Evolutionary conservation across 2,888 invertebrate species (phyloP), one percentile per base, ranked within the genome.

Genomic region (Ypsolopha scabrella): DNA sequence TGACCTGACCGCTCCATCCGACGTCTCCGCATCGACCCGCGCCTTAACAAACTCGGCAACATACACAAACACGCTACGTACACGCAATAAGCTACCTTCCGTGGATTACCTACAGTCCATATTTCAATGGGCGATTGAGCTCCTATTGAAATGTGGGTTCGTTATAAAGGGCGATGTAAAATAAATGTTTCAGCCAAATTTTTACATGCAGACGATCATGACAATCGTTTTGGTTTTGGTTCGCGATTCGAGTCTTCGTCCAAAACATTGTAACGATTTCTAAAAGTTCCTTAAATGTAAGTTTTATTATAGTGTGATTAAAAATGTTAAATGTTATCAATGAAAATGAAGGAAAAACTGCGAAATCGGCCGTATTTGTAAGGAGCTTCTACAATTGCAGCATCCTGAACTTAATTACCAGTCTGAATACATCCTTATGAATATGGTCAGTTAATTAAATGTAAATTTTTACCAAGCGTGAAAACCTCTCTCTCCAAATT

Each of bases 401-500:
- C 11, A n/a, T 39, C 11, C 39, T n/a, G 9, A 39, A 39, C 4
- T 41, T 39, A 11, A 14, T 48, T 14, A 33, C 11, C 38, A 37
- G 11, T 39, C 7, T 38, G 24, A 24, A 24, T 24, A 24, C 24
- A 14, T 49, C 41, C 24, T n/a, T 10, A 41, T 39, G 13, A 49
- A 49, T 39, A 41, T 35, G 39, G 33, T 24, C 41, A 39, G 14
- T 39, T 33, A 14, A 10, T 9, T 41, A 11, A 34, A 41, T 43
- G n/a, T n/a, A 48, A 50, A 43, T 43, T 33, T 11, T 10, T 11
- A 61, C 36, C 61, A 48, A 61, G 63, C 68, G 64, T 67, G 56
- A 64, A 62, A 63, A 73, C 71, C 74, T 77, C 75, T 79, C 76
- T 77, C 74, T 72, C 72, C 67, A 72, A 70, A 69, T 72, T 71